Conservation (phyloP, 2,113 vertebrate species). For the Grantiella picta region DNA sequence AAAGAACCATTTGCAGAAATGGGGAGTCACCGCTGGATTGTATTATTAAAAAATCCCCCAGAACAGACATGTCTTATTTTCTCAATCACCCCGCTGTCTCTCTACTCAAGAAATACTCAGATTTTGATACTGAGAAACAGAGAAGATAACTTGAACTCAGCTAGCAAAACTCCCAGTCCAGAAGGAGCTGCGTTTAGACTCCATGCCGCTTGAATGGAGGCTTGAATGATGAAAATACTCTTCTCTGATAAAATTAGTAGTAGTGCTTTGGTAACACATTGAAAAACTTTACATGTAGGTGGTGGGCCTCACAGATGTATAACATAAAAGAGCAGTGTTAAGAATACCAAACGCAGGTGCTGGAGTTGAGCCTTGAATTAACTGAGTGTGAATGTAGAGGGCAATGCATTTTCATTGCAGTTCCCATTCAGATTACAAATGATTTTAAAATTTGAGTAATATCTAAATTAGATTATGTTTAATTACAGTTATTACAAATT, state of each 20-base stretch:
- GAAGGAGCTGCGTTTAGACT: not conserved
- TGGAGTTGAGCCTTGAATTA: not conserved
- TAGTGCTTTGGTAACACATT: not conserved
- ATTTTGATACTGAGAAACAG: not conserved
- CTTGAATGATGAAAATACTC: not conserved
- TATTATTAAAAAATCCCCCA: not conserved
- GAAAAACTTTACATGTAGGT: not conserved
- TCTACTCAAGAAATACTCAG: not conserved
- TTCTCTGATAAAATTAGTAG: not conserved
- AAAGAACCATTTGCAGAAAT: not conserved
- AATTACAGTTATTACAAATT: not conserved
- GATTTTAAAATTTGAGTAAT: not conserved
- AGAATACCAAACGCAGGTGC: not conserved
- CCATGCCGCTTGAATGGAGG: not conserved
- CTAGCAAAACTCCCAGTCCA: not conserved
- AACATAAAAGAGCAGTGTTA: not conserved
- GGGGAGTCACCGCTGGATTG: not conserved
- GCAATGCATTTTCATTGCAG: not conserved
- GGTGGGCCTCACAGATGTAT: not conserved
- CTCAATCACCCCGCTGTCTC: not conserved
- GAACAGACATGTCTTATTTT: not conserved
- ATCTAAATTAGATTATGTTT: not conserved
- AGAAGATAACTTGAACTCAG: not conserved
- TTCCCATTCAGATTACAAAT: not conserved
- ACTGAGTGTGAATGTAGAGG: not conserved